Conservation (phyloP, 2,113 vertebrate species). For the Camelus bactrianus region DNA sequence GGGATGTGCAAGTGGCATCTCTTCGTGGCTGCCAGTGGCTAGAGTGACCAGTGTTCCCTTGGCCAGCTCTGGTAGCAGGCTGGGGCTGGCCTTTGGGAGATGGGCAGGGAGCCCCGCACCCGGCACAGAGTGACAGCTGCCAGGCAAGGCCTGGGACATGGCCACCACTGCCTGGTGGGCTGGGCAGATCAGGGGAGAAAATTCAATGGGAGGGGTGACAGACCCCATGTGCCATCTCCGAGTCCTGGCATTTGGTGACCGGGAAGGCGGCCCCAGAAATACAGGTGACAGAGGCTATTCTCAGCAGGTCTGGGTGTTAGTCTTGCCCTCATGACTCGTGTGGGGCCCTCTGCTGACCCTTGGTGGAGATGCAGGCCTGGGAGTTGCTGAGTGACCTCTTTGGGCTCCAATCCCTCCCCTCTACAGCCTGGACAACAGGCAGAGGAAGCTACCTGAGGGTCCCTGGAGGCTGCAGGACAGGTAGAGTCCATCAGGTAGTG, state of each 20-base stretch:
- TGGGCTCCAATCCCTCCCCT: no score
- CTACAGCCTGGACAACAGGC: not conserved
- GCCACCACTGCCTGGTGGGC: not conserved
- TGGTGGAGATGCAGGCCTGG: not conserved
- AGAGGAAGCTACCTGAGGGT: not conserved
- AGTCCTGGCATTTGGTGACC: no score
- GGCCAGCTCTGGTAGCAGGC: not conserved
- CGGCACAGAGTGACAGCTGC: not conserved
- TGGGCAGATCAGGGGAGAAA: not conserved
- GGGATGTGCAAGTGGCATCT: not conserved
- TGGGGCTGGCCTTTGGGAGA: not conserved
- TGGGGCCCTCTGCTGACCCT: not conserved
- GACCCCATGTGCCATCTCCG: not conserved
- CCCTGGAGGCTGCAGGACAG: not conserved
- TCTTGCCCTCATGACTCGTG: not conserved
- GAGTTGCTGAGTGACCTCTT: not conserved
- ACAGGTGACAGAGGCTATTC: not conserved
- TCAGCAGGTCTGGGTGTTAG: not conserved
- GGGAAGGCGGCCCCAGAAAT: not conserved
- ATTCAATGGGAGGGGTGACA: no score
- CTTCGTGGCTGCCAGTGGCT: not conserved
- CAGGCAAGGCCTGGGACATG: not conserved
- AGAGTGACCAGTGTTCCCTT: not conserved
- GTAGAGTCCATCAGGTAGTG: not conserved
- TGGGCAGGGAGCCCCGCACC: not conserved